These are phyloP conservation scores for Ichneumoninae sp. DNA, from an alignment of 2,888 invertebrate species.

Conservation along the genomic window DNA sequence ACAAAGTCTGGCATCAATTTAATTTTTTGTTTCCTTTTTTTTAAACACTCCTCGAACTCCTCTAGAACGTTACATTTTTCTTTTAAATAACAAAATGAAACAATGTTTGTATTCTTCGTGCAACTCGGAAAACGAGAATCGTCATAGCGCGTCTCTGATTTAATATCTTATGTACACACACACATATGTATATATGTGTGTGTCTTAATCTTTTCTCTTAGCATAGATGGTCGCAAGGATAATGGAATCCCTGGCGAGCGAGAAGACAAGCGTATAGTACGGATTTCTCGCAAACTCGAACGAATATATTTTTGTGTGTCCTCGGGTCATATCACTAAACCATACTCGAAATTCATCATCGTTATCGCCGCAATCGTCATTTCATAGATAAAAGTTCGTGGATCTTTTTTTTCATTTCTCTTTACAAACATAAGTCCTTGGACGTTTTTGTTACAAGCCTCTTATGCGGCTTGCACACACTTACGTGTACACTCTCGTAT, in stretches of 20 bases:
- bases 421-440: conserved; percentile 71
- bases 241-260: conserved; percentile 13
- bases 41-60: conserved; percentile 21
- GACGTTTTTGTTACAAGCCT: conserved; percentile 71
- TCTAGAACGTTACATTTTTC: conserved; percentile 13
- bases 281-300: conserved; percentile 15
- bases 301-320: conserved; percentile 15
- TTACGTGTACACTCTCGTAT: conserved; percentile 80
- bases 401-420: conserved; percentile 35
- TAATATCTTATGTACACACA: neutral
- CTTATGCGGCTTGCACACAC: conserved; percentile 79
- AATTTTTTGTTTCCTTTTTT: conserved; percentile 18
- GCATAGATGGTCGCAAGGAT: conserved; percentile 31
- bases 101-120: conserved; percentile 33
- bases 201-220: conserved; percentile 14
- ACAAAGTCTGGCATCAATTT: conserved; percentile 55
- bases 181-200: neutral
- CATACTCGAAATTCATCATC: conserved; percentile 20
- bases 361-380: conserved; percentile 7
- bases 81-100: conserved; percentile 43
- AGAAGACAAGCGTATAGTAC: conserved; percentile 2
- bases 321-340: conserved; percentile 4
- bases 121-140: conserved; percentile 25
- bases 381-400: conserved; percentile 67
- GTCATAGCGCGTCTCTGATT: neutral